Base-by-base conservation (phyloP, 2,888 invertebrate genomes). In the Drosophila macrospina region DNA sequence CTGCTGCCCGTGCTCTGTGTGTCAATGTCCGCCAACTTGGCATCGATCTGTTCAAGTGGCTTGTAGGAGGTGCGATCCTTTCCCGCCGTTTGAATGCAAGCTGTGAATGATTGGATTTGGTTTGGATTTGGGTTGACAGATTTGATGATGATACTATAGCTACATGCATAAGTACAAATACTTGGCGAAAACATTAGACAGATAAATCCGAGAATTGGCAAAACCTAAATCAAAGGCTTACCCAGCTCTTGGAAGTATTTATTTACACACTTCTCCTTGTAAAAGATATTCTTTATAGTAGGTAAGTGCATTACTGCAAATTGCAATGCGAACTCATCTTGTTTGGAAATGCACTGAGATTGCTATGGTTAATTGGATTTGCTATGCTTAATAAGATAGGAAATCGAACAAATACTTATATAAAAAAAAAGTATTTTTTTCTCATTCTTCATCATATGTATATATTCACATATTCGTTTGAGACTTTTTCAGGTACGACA, bases 71-170 rank as follows among this genome's bases (percentile, higher is more conserved):
- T 92, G 59, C 95, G 93, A 86, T 94, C 94, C 91, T 94, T 94
- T 48, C 95, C 94, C 13, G 95, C 95, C 51, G 93, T 94, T 91
- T 95, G 94, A 42, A 95, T 93, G 89, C 96, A 96, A n/a, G 95
- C 96, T 96, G 75, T 57, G 30, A 52, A 66, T 55, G 7, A 69
- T n/a, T n/a, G n/a, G n/a, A n/a, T n/a, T n/a, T n/a, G 20, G 20
- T 2, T 4, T 7, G 20, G 30, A 42, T 34, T 51, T 16, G n/a
- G 50, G 16, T 69, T 61, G 24, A 68, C 34, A 30, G 37, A 50
- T 28, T 16, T 54, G 47, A 45, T 47, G 28, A 48, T 48, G 32
- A 20, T 15, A 11, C n/a, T 10, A 5, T 8, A 10, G n/a, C n/a
- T 45, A n/a, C 24, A 48, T 4, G n/a, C 24, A 36, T 37, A 15